Base-by-base conservation (phyloP, 2,888 invertebrate genomes). In the Punctoribates punctum region DNA sequence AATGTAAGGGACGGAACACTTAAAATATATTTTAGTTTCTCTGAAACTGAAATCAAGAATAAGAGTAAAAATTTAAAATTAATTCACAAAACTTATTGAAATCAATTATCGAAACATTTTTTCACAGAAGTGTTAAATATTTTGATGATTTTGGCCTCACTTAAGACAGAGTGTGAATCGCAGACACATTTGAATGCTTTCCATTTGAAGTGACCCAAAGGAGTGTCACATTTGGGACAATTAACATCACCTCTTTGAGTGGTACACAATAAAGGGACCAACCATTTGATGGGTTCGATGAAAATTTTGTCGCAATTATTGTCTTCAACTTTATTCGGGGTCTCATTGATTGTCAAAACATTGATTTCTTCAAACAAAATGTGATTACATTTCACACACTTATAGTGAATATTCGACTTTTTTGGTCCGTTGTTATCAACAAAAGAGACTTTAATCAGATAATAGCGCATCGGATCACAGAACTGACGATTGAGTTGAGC, bases 261-360 rank as follows among this genome's bases (percentile, higher is more conserved):
- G 6, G 1, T 67, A 25, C 67, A 67, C 15, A 67, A 34, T 34
- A 67, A 38, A 38, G 38, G 67, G 17, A 5, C 2, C 67, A 67
- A 34, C 67, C 67, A 67, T 38, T 38, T 38, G 8, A 38, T 13
- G 11, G 67, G 67, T 38, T 67, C 67, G 3, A 67, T 67, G 67
- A 67, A 67, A 9, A 38, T 15, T 0, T 67, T 23, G 3, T 25
- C 27, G 38, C 67, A 67, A 65, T 20, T 6, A 15, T 11, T 65
- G 65, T 20, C 34, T 34, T 65, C 65, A 11, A 13, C n/a, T 54
- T 15, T n/a, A 54, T 54, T 54, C n/a, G n/a, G n/a, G n/a, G 15
- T 54, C 20, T 54, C 54, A 20, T 8, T n/a, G 20, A n/a, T 11
- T 6, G 3, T 8, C 27, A 60, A 60, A 20, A 67, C 67, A 67